phyloP scores from a whole-genome alignment of 2,113 vertebrate genomes.

The Campylomormyrus numenius region DNA sequence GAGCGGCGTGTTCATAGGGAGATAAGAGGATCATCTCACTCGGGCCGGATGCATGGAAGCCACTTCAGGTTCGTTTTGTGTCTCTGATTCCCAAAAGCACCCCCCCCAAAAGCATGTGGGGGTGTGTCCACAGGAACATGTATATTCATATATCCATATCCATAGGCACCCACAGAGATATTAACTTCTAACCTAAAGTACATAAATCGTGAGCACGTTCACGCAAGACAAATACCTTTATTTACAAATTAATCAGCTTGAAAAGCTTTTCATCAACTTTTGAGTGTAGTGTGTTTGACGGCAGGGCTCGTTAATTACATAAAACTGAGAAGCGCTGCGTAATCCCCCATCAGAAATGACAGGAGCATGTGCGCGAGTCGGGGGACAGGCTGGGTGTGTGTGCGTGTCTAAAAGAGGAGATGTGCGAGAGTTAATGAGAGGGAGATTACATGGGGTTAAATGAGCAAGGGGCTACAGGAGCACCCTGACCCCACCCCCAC shows the following conservation, averaged over 20 bases:
- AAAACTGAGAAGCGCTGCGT: background rate
- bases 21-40: constrained; percentile 17
- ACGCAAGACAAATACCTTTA: background rate
- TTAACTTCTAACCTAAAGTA: background rate
- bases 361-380: background rate
- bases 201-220: background rate
- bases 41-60: background rate
- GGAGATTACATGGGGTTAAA: background rate
- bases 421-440: constrained; percentile 33
- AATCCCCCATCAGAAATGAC: background rate
- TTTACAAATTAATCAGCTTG: constrained; percentile 1
- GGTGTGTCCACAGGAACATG: background rate
- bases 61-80: constrained; percentile 15
- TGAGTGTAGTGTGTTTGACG: background rate
- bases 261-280: background rate
- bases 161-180: background rate
- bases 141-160: background rate
- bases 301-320: background rate
- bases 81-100: constrained; percentile 4
- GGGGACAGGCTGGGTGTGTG: background rate
- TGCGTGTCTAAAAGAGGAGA: constrained; percentile 35
- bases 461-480: background rate
- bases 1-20: background rate
- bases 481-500: background rate
- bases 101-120: background rate